Percentiles rank a stretch among this genome's conserved stretches.
Conservation (phyloP, 2,888 invertebrate species). For the Pyrocoelia pectoralis region DNA sequence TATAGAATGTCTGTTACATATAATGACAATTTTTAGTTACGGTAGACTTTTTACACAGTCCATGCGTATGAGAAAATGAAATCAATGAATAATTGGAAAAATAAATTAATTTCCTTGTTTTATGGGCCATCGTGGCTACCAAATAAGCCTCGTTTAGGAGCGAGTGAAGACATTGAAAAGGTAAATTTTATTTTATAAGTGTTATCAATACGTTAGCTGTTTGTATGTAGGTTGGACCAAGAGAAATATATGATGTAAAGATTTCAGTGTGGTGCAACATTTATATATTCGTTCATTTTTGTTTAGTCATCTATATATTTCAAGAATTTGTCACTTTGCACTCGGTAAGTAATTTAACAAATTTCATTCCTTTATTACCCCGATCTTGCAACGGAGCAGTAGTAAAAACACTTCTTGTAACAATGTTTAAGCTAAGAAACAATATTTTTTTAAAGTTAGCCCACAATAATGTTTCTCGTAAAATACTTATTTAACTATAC, state of each 20-base stretch:
- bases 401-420: too few species aligned
- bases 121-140: conserved; percentile 92
- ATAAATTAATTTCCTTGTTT: conserved; percentile 76
- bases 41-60: conserved; percentile 76
- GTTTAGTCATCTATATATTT: conserved; percentile 71
- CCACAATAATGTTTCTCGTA: too few species aligned
- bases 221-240: conserved; percentile 64
- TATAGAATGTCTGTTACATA: conserved; percentile 3
- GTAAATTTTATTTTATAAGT: conserved; percentile 63
- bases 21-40: conserved; percentile 30
- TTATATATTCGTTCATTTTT: conserved; percentile 73
- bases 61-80: conserved; percentile 72
- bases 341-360: conserved; percentile 64
- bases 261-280: conserved; percentile 73
- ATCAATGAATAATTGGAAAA: conserved; percentile 64
- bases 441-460: too few species aligned
- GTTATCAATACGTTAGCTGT: background rate
- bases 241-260: conserved; percentile 73
- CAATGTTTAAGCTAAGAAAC: too few species aligned
- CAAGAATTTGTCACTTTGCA: conserved; percentile 69
- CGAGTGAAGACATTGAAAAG: conserved; percentile 78
- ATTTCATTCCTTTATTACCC: too few species aligned
- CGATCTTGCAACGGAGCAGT: too few species aligned
- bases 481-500: too few species aligned
- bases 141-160: conserved; percentile 78